A percentile compares a stretch with the other conserved stretches of the same genome.
Evolutionary conservation across 2,797 vertebrate genomes (phyloP).

Genomic region (Esox lucius): DNA sequence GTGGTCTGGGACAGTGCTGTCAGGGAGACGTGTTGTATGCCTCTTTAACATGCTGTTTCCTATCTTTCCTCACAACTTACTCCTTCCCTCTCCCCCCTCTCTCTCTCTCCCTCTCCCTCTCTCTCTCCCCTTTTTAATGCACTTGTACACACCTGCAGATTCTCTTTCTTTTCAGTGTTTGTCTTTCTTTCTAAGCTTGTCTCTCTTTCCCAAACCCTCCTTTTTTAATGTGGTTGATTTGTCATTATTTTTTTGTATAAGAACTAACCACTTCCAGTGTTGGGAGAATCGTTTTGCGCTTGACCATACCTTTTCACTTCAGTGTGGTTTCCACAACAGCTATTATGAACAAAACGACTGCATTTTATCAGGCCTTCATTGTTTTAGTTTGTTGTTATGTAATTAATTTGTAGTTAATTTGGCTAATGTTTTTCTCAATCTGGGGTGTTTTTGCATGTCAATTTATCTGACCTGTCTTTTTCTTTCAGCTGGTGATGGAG

Average conservation of each 20-base stretch:
- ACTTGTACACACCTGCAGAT: no score
- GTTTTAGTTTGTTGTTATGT: neutral
- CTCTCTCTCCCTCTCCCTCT: slow-evolving; percentile 1
- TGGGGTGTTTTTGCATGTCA: slow-evolving; percentile 22
- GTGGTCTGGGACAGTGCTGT: slow-evolving; percentile 18
- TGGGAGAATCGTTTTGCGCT: neutral
- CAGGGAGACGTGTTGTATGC: neutral
- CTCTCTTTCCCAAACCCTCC: neutral
- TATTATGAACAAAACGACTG: neutral
- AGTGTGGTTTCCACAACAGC: neutral
- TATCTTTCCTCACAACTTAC: neutral
- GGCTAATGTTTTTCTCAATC: neutral
- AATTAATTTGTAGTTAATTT: neutral
- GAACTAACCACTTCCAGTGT: neutral
- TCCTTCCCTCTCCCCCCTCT: neutral
- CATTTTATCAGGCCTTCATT: neutral
- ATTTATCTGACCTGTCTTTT: slow-evolving; percentile 25
- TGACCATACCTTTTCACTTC: neutral
- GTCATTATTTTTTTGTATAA: neutral
- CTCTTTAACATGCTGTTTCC: neutral
- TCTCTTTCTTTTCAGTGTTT: neutral
- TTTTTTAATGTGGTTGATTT: neutral
- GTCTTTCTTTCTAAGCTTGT: slow-evolving; percentile 11
- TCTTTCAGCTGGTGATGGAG: slow-evolving; percentile 95
- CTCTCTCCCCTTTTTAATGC: neutral